Base-by-base conservation (phyloP, 2,797 vertebrate species). In the Macrochelys suwanniensis region DNA sequence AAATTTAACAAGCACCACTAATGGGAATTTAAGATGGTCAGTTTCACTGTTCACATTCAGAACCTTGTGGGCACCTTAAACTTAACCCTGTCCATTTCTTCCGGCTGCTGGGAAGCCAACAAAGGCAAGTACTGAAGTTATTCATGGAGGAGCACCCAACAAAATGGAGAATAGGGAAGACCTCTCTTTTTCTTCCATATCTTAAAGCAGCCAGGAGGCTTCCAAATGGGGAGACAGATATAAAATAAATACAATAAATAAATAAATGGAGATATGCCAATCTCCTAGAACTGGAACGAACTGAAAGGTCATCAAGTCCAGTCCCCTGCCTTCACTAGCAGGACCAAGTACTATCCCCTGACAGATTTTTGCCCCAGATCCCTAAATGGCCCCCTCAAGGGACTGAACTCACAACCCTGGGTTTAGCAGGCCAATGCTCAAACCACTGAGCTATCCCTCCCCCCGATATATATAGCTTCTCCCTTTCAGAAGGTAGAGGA, bases 11-110 rank as follows among this genome's bases (percentile, higher is more conserved):
- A 71, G 37, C n/a, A 71, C 19, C 37, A 71, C n/a, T 42, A 42
- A 71, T 23, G 10, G 68, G 37, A 71, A 71, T 42, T 42, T 42
- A 94, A 85, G 11, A 16, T 80, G 23, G 31, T 78, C 80, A 50
- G 88, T 89, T 96, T 86, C n/a, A 74, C 6, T 87, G 88, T 21
- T 15, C 13, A 87, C 6, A 54, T 88, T 84, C 88, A 92, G 31
- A 87, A 90, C 61, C 12, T 28, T 81, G 47, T 84, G 4, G 78
- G 31, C 6, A 84, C 87, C 86, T 5, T 65, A 82, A 85, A 87
- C 33, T 1, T 37, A 80, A 45, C 53, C 0, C 37, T 33, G 25
- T 80, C 59, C 3, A 45, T 16, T 84, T 74, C 84, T 82, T 68
- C 9, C 4, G 68, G 65, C 61, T 56, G 80, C 1, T 59, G 6